Percentiles rank a stretch among this genome's conserved stretches.
These are phyloP conservation scores for Potamilus streckersoni DNA, from an alignment of 1,140 invertebrate species.

Conservation along the genomic window DNA sequence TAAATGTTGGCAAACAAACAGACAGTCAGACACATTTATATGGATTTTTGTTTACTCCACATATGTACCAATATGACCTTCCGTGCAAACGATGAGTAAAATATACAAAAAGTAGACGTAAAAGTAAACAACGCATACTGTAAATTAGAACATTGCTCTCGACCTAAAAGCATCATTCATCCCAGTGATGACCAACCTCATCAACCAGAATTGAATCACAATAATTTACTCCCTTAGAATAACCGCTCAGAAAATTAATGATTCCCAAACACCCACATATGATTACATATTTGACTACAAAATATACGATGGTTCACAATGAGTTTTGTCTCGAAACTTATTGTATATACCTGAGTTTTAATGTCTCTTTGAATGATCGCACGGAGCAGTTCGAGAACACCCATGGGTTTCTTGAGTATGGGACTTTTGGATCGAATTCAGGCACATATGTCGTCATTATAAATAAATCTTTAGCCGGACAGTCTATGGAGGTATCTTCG, in stretches of 20 bases:
- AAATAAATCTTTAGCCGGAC: background rate
- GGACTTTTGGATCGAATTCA: background rate
- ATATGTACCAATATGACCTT: no score
- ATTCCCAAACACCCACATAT: no score
- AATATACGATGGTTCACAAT: background rate
- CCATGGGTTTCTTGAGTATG: constrained; percentile 22
- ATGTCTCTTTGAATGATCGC: constrained; percentile 6
- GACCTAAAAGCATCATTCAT: no score
- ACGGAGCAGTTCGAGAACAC: constrained; percentile 24
- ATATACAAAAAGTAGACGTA: no score
- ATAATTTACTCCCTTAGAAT: background rate
- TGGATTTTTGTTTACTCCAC: no score
- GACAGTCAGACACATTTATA: background rate
- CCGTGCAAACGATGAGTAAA: no score
- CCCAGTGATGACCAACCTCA: no score
- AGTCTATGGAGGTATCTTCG: background rate
- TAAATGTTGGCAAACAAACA: no score
- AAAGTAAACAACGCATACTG: no score
- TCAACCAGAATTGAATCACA: no score
- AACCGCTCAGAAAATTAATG: background rate
- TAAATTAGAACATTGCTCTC: no score
- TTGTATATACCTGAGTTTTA: constrained; percentile 3
- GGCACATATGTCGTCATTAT: constrained; percentile 13
- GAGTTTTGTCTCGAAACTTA: background rate
- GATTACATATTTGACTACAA: no score